Evolutionary conservation across 2,797 vertebrate species (phyloP), one percentile per base, ranked within the genome.

Genomic region (Melanotaenia trifasciata): DNA sequence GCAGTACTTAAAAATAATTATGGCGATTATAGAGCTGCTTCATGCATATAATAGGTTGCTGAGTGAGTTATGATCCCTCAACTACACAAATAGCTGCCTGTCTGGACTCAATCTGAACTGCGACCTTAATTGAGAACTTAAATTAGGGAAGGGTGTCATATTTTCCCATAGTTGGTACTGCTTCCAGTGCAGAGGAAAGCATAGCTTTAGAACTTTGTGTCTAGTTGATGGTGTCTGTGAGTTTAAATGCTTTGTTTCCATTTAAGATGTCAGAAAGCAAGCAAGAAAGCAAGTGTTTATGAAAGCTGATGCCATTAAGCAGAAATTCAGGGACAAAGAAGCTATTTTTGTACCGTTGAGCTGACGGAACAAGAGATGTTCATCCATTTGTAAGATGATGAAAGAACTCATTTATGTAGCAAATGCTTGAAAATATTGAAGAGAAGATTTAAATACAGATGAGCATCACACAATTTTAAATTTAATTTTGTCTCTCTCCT

Each of bases 241-340:
- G 74, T 51, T 45, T 7, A 58, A 50, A 69, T 79, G 69, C 84
- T 85, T 77, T 71, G 86, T 86, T 77, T 71, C 85, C 81, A 85
- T 12, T 35, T 43, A 20, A 59, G 74, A 73, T 80, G 26, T 26
- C 26, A 26, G 26, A 26, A 26, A 26, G 26, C 26, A 26, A 26
- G 67, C 62, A 74, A 43, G 67, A 87, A 82, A 80, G 65, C 54
- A 57, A 57, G 70, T 67, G 67, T 61, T 71, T 36, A 30, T 43
- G 28, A 71, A 24, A 47, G 30, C 65, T 26, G n/a, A 54, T 14
- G 38, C 36, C 26, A 35, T 35, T 58, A 5, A 40, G 50, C 43
- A 50, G 3, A 43, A 47, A 14, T 18, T 61, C 10, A 0, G 20
- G 47, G 35, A 32, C 43, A 32, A 69, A 54, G 26, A 40, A 3